Evolutionary conservation across 2,888 invertebrate species (phyloP).

Genomic region (Netelia fuscicornis): DNA sequence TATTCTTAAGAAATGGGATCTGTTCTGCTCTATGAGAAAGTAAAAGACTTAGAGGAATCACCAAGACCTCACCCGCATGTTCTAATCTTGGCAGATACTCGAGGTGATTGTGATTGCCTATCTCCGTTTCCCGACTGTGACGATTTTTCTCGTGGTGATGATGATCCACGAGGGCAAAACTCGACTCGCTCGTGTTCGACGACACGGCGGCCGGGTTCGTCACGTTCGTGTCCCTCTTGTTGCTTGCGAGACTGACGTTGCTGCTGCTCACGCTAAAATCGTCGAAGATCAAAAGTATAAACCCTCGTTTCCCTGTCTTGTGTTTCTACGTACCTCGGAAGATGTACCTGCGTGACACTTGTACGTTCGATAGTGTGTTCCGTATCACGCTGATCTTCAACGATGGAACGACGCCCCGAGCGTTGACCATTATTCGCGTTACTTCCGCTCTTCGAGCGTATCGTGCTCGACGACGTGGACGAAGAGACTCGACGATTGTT

Average conservation of each 20-base stretch:
- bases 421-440: conserved; percentile 43
- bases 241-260: conserved; percentile 52
- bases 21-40: not conserved
- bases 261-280: conserved; percentile 58
- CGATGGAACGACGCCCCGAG: conserved; percentile 32
- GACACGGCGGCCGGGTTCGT: conserved; percentile 57
- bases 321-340: conserved; percentile 75
- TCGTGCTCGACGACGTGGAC: conserved; percentile 41
- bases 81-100: conserved; percentile 64
- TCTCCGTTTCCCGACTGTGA: conserved; percentile 62
- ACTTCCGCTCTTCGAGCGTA: conserved; percentile 42
- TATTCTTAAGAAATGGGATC: not conserved
- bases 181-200: conserved; percentile 65
- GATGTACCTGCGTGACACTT: conserved; percentile 77
- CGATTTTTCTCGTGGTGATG: conserved; percentile 65
- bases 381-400: conserved; percentile 40
- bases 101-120: conserved; percentile 67
- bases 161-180: conserved; percentile 61
- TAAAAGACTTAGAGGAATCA: not conserved
- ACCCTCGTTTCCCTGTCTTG: conserved; percentile 58
- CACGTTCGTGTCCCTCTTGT: conserved; percentile 37
- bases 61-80: conserved; percentile 38
- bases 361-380: conserved; percentile 63
- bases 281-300: conserved; percentile 60
- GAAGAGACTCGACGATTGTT: conserved; percentile 41